phyloP scores from a whole-genome alignment of 1,140 invertebrate genomes.

The Drosophila melanica region DNA sequence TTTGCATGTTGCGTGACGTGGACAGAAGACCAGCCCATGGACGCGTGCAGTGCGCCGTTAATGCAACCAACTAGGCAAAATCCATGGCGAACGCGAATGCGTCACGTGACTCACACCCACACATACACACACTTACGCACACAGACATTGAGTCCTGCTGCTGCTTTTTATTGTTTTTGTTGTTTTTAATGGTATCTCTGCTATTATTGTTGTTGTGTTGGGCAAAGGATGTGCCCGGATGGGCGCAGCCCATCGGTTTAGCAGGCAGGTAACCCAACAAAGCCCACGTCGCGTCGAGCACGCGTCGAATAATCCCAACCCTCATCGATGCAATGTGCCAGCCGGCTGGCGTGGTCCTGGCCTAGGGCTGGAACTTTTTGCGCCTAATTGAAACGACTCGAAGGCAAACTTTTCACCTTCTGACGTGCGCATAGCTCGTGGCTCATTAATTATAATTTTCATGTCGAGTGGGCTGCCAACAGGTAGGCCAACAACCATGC shows the following conservation, averaged over 20 bases:
- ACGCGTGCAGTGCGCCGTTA: conserved; percentile 56
- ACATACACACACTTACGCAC: not conserved
- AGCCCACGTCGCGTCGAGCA: conserved; percentile 37
- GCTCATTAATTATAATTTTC: conserved; percentile 76
- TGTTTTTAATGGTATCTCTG: conserved; percentile 55
- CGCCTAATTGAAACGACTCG: conserved; percentile 73
- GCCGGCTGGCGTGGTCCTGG: conserved; percentile 3
- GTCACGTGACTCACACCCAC: conserved; percentile 74
- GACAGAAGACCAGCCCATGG: conserved; percentile 39
- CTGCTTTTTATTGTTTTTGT: conserved; percentile 42
- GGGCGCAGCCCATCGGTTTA: conserved; percentile 62
- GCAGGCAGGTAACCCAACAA: conserved; percentile 46
- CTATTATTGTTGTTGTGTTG: conserved; percentile 46
- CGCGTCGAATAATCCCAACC: conserved; percentile 62
- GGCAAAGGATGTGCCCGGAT: conserved; percentile 73
- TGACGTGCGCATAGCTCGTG: conserved; percentile 64
- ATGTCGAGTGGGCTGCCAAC: conserved; percentile 67
- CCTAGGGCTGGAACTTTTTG: conserved; percentile 62
- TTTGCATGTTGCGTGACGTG: conserved; percentile 65
- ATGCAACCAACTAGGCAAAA: conserved; percentile 63
- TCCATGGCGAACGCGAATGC: conserved; percentile 61
- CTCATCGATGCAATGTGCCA: conserved; percentile 35
- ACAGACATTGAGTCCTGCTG: conserved; percentile 47
- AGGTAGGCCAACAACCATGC: conserved; percentile 45
- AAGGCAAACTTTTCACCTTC: conserved; percentile 72